Evolutionary conservation across 2,113 vertebrate genomes (phyloP), one percentile per base, ranked within the genome.

Genomic region (Chloropsis cyanopogon): DNA sequence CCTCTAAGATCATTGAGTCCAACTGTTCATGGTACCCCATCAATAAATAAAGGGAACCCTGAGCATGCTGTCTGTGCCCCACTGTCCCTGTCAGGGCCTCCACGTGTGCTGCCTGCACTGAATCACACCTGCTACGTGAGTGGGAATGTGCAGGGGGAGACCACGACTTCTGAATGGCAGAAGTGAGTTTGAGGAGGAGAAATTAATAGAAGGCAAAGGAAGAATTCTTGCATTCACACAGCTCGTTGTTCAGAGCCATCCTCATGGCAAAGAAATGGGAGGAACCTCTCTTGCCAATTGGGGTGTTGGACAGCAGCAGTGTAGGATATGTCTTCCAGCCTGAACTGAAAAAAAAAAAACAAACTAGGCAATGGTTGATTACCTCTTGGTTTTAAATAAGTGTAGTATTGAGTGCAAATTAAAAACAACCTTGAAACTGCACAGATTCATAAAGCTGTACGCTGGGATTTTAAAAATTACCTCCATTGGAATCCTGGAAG

Each of bases 401-500:
- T 33, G 47, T 86, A 70, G 71, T 64, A 28, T 64, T 35, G 72
- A 88, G 61, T 0, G 2, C 61, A 86, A 88, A 95, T 88, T 90
- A 91, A 92, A 92, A 96, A 86, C 82, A 95, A 94, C 92, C 94
- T 96, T 94, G 95, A 95, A 96, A 84, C 50, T 31, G 64, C 57
- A 14, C 56, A 81, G 85, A 86, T 95, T 93, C 72, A 49, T 96
- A 82, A 93, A 92, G 69, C 82, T 50, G 56, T 96, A 86, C 69
- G 17, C 49, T 88, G 93, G 88, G 93, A 94, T 96, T 96, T 95
- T 57, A 95, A 97, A 96, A 94, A 96, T 96, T 93, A 44, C 93
- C 88, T 97, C 95, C 72, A 82, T 79, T 95, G 95, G 95, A 88
- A 96, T 94, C 95, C 93, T 97, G 90, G 95, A 96, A 96, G 93